Conservation (phyloP, 1,140 invertebrate genomes). For the Matsumurasca onukii region DNA sequence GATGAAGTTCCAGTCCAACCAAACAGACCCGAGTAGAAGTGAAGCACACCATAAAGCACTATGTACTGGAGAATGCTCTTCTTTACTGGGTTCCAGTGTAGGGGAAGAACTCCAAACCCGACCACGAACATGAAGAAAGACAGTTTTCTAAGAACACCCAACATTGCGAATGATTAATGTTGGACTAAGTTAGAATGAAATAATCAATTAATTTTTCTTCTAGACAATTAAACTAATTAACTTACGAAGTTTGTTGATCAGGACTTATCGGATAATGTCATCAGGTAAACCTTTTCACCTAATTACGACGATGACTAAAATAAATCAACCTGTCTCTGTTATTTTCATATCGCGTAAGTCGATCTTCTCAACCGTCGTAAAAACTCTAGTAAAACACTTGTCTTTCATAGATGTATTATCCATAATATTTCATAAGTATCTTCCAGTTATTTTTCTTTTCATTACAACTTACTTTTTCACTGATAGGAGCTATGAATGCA, state of each 20-base stretch:
- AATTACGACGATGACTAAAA: neutral
- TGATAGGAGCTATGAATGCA: too few species aligned
- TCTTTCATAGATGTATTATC: too few species aligned
- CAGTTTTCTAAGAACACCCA: neutral
- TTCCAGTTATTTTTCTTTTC: too few species aligned
- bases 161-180: neutral
- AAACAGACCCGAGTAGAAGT: neutral
- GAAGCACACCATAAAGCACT: neutral
- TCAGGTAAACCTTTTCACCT: neutral
- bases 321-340: too few species aligned
- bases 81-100: neutral
- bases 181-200: neutral
- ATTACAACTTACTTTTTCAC: too few species aligned
- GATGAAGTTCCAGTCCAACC: neutral
- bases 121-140: neutral
- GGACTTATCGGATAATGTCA: neutral
- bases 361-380: too few species aligned
- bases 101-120: neutral
- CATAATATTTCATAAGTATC: too few species aligned
- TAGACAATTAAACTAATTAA: neutral
- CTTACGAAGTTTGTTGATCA: neutral
- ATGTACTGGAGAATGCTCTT: neutral
- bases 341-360: too few species aligned
- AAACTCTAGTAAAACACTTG: too few species aligned
- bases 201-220: neutral